Evolutionary conservation across 2,113 vertebrate species (phyloP).

Genomic region (Spheniscus mendiculus): DNA sequence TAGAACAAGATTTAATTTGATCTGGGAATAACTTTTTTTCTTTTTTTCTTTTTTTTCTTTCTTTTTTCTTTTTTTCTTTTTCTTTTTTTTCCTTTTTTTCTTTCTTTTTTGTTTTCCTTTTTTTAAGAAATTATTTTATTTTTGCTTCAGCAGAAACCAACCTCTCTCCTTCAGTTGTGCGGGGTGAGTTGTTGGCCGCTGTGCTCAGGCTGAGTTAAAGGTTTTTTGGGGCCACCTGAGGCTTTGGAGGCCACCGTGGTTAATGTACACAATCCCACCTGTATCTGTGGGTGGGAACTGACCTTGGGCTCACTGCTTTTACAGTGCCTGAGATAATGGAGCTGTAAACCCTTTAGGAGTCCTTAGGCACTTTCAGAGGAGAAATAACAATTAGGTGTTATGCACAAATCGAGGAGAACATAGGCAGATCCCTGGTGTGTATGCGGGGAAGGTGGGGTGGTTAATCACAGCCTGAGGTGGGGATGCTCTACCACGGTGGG

Average conservation of each 20-base stretch:
- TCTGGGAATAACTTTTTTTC: neutral
- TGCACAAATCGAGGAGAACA: fast-evolving
- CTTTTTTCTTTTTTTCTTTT: neutral
- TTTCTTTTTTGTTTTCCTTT: neutral
- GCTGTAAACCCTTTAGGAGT: neutral
- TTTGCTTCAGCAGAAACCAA: neutral
- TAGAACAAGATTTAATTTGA: neutral
- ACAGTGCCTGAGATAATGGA: neutral
- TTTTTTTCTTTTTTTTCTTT: too few relatives aligned
- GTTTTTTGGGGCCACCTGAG: neutral
- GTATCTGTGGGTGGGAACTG: neutral
- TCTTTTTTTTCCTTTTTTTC: neutral
- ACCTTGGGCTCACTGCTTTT: neutral
- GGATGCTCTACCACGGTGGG: neutral
- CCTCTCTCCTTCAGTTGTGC: neutral
- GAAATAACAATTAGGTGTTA: neutral
- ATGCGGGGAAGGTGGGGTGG: neutral
- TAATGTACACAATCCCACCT: neutral
- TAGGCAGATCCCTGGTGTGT: neutral
- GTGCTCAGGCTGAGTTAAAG: neutral
- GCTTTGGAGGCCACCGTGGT: neutral
- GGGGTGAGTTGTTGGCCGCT: neutral
- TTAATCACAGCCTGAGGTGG: neutral
- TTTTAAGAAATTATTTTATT: neutral
- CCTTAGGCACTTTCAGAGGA: neutral